Evolutionary conservation across 2,113 vertebrate genomes (phyloP), one percentile per base, ranked within the genome.

Genomic region (Hucho hucho): DNA sequence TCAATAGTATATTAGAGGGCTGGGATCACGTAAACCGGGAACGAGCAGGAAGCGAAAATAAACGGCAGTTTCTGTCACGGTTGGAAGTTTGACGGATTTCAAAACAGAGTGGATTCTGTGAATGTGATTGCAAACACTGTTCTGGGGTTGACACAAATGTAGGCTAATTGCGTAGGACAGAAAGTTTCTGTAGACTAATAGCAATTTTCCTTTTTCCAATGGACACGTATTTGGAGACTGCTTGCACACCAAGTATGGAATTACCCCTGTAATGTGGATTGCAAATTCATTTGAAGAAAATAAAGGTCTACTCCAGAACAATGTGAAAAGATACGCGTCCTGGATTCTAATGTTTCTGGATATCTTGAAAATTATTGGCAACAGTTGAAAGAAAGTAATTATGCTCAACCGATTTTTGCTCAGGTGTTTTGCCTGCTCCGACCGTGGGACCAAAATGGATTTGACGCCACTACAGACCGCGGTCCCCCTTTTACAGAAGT

Each of bases 201-300:
- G 29, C 46, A 20, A 13, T 83, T 46, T 46, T 46, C 56, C 47
- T 20, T 64, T 18, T 29, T 59, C 78, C 81, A 79, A 89, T 86
- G 86, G 84, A 85, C 89, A 87, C 79, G 86, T 61, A 73, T 80
- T 86, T 81, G 87, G 83, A 89, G 79, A 81, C 79, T 81, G 65
- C 80, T 82, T 88, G 83, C 84, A 79, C 81, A 81, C 81, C 80
- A 83, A 88, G 81, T 85, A 93, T 93, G 91, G 92, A 81, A 93
- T 89, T 93, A 90, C 86, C 84, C 83, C 72, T 90, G 89, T 91
- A 90, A 93, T 93, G 92, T 89, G 92, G 91, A 92, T 90, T 88
- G 88, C 79, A 78, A 86, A 58, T 79, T n/a, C 74, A 16, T 70
- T 74, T 80, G 87, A 90, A 78, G 85, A 87, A 83, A 84, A 79